phyloP scores from a whole-genome alignment of 92 coral and sea anemone species.

The Metridium senile region DNA sequence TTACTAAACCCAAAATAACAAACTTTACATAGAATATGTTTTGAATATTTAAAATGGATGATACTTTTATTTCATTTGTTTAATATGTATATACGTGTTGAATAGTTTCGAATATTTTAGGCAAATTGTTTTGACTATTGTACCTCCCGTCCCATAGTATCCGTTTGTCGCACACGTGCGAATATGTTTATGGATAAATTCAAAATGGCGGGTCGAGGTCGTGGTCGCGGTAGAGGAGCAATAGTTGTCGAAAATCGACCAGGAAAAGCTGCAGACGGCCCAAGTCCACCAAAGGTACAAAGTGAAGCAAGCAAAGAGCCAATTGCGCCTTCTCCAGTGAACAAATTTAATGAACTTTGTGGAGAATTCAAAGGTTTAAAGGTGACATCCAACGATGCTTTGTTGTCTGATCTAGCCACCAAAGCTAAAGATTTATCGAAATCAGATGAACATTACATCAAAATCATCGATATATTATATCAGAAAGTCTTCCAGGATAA shows the following conservation, averaged over 20 bases:
- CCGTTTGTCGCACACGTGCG: conserved; percentile 17
- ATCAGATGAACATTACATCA: conserved; percentile 48
- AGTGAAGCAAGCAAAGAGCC: conserved; percentile 17
- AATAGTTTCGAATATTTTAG: no score
- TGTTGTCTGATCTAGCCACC: conserved; percentile 22
- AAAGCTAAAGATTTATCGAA: conserved; percentile 44
- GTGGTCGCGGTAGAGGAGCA: conserved; percentile 81
- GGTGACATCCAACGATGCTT: conserved; percentile 29
- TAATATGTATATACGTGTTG: not conserved
- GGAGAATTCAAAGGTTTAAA: conserved; percentile 40
- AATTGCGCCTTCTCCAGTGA: conserved; percentile 17
- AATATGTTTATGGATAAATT: not conserved
- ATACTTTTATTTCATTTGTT: not conserved
- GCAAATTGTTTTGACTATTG: no score
- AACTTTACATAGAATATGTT: no score
- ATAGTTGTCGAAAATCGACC: conserved; percentile 38
- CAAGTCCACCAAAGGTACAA: not conserved
- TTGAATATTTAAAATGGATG: no score
- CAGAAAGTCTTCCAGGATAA: conserved; percentile 59
- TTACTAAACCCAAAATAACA: not conserved
- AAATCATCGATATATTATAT: conserved; percentile 60
- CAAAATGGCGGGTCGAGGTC: conserved; percentile 96
- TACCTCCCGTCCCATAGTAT: conserved; percentile 25
- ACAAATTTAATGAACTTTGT: conserved; percentile 38
- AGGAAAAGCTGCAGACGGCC: conserved; percentile 43